phyloP scores from a whole-genome alignment of 2,888 invertebrate species.

The Lamproptera curius region DNA sequence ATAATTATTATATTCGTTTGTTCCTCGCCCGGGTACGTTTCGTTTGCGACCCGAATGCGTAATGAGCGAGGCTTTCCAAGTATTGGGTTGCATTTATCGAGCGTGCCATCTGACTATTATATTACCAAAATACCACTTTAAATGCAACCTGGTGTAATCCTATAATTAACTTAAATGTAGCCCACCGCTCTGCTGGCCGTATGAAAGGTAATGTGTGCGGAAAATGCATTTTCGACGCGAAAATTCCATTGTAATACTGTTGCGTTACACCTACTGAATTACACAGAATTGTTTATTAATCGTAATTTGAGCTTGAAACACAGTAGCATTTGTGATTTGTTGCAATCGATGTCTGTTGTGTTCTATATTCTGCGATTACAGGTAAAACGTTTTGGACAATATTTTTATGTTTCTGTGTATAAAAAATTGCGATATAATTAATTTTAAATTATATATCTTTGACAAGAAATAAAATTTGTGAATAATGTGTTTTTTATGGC shows the following conservation, averaged over 20 bases:
- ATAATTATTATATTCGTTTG: constrained; percentile 76
- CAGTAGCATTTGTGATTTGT: constrained; percentile 17
- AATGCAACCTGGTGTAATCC: constrained; percentile 68
- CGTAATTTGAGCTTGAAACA: constrained; percentile 36
- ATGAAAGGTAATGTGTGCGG: constrained; percentile 58
- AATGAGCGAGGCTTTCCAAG: constrained; percentile 71
- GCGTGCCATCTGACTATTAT: constrained; percentile 77
- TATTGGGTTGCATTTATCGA: constrained; percentile 67
- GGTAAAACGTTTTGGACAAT: too few species aligned
- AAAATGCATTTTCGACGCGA: constrained; percentile 71
- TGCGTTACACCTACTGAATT: constrained; percentile 57
- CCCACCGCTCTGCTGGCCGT: constrained; percentile 44
- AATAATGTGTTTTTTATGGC: too few species aligned
- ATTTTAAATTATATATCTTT: too few species aligned
- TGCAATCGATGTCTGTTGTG: neutral
- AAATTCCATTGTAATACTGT: constrained; percentile 51
- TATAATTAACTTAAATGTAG: constrained; percentile 75
- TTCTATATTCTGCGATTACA: too few species aligned
- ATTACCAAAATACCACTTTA: constrained; percentile 76
- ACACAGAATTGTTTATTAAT: constrained; percentile 55
- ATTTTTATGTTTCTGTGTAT: too few species aligned
- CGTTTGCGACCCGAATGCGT: constrained; percentile 67
- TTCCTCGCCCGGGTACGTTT: constrained; percentile 55
- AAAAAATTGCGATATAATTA: too few species aligned
- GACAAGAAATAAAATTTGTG: too few species aligned